Percentiles rank a stretch among this genome's conserved stretches.
These are phyloP conservation scores for Trogon surrucura DNA, from an alignment of 2,113 vertebrate genomes.

Conservation along the genomic window DNA sequence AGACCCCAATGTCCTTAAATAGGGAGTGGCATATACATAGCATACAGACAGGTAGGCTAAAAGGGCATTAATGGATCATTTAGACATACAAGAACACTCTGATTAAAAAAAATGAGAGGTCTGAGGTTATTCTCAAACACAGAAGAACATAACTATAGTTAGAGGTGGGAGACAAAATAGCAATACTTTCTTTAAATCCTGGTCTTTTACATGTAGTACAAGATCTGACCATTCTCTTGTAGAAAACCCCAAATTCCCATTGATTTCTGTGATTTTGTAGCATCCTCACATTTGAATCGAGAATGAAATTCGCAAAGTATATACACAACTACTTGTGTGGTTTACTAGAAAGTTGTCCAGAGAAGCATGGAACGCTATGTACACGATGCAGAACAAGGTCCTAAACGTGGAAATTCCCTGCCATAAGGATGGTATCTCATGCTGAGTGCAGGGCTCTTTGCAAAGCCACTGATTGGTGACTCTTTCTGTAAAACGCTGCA, in stretches of 20 bases:
- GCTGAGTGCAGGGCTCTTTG: background rate
- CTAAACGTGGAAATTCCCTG: background rate
- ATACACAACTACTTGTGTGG: background rate
- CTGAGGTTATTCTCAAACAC: background rate
- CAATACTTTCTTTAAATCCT: background rate
- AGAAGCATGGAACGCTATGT: background rate
- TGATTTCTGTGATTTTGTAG: background rate
- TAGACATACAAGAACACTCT: background rate
- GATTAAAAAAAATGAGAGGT: background rate
- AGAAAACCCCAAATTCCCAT: background rate
- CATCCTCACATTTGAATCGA: fast-evolving
- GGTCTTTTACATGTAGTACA: background rate
- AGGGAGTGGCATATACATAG: background rate
- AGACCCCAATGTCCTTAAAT: background rate
- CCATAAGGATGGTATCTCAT: background rate
- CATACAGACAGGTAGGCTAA: background rate
- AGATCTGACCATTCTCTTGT: background rate
- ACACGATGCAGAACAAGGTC: background rate
- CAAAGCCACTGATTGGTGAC: background rate
- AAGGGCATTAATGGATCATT: background rate
- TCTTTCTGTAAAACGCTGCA: background rate
- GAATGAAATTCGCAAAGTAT: background rate
- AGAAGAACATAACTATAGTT: background rate
- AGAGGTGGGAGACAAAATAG: background rate
- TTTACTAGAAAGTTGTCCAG: background rate